These are phyloP conservation scores for Rachycentron canadum DNA, from an alignment of 2,797 vertebrate genomes.

Conservation along the genomic window DNA sequence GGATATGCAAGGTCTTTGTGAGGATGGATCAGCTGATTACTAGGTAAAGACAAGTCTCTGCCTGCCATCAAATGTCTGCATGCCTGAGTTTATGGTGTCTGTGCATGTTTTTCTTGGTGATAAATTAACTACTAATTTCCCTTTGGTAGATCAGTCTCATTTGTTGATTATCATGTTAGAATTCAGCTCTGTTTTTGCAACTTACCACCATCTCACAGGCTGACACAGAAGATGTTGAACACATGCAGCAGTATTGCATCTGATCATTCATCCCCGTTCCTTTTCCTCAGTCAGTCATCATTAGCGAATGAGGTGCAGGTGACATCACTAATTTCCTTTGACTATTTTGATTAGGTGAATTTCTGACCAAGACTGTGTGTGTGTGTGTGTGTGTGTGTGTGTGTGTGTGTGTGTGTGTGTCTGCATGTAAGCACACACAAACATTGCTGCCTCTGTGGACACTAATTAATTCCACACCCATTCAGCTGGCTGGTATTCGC, in stretches of 20 bases:
- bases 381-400: neutral
- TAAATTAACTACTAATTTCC: conserved; percentile 63
- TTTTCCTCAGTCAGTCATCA: conserved; percentile 43
- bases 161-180: conserved; percentile 66
- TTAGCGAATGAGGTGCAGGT: conserved; percentile 24
- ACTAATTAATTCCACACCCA: conserved; percentile 36
- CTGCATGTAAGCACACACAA: neutral
- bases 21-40: neutral
- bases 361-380: conserved; percentile 16
- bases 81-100: conserved; percentile 4
- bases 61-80: neutral
- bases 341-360: conserved; percentile 44
- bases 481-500: conserved; percentile 20
- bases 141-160: conserved; percentile 25
- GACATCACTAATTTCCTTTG: conserved; percentile 46
- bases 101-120: conserved; percentile 22
- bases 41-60: neutral
- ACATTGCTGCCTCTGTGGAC: conserved; percentile 9
- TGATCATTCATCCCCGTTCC: neutral
- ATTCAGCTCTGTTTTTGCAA: conserved; percentile 51
- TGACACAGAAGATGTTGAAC: conserved; percentile 24
- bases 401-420: neutral
- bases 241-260: neutral
- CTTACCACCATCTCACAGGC: conserved; percentile 44
- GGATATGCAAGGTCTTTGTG: neutral